A percentile compares a stretch with the other conserved stretches of the same genome.
phyloP scores from a whole-genome alignment of 2,113 vertebrate species.

The Bucco capensis region DNA sequence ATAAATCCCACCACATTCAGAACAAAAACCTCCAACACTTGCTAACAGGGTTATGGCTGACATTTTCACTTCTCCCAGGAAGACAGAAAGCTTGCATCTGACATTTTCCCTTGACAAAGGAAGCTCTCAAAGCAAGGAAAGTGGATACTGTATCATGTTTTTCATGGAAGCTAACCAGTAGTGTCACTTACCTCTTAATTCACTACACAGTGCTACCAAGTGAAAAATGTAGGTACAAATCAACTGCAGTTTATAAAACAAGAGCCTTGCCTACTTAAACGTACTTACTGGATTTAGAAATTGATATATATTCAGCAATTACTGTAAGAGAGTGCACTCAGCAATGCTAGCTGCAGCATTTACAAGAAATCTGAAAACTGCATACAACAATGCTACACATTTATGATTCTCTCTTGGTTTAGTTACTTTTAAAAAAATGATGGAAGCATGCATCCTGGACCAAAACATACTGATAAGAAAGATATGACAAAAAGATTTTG shows the following conservation, averaged over 20 bases:
- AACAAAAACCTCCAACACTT: not conserved
- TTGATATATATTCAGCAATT: not conserved
- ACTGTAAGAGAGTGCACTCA: not conserved
- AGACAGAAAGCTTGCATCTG: not conserved
- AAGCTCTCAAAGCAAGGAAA: not conserved
- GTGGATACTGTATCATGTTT: not conserved
- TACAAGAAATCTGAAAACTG: not conserved
- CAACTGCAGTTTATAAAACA: not conserved
- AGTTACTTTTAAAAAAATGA: not conserved
- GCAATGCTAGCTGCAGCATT: not conserved
- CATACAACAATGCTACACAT: rapidly evolving
- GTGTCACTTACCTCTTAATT: not conserved
- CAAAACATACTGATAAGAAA: not conserved
- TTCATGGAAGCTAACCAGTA: not conserved
- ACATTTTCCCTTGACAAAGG: not conserved
- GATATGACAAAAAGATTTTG: not conserved
- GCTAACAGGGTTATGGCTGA: not conserved
- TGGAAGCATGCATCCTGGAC: not conserved
- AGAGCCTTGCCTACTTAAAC: not conserved
- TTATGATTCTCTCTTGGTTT: not conserved
- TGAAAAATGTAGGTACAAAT: not conserved
- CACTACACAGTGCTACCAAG: not conserved
- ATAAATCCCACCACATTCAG: not conserved
- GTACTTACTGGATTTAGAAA: not conserved
- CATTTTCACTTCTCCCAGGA: not conserved